Evolutionary conservation across 1,140 invertebrate genomes (phyloP).

Genomic region (Mylabris phalerata): DNA sequence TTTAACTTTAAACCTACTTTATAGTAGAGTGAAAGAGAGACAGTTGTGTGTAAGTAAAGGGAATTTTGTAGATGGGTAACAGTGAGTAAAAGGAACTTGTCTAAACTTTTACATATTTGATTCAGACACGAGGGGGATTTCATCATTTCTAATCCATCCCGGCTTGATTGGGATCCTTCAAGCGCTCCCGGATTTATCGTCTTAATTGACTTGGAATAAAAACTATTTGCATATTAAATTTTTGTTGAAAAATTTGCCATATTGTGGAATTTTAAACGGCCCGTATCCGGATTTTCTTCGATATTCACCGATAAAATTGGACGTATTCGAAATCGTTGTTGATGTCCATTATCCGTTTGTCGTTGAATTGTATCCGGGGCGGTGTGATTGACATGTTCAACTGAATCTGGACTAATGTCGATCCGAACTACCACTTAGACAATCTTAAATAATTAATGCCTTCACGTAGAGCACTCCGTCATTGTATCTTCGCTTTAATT

Average conservation of each 20-base stretch:
- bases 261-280: too few species aligned
- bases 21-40: background rate
- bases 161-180: constrained; percentile 10
- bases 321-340: too few species aligned
- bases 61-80: constrained; percentile 13
- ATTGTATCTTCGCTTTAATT: too few species aligned
- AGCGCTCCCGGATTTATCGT: background rate
- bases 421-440: too few species aligned
- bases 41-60: constrained; percentile 14
- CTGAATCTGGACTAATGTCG: constrained; percentile 14
- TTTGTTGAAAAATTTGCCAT: background rate
- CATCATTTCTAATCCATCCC: constrained; percentile 11
- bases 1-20: constrained; percentile 35
- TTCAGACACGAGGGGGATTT: constrained; percentile 20
- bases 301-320: too few species aligned
- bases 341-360: too few species aligned
- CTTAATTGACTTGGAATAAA: background rate
- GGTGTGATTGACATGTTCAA: constrained; percentile 20
- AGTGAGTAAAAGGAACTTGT: constrained; percentile 20
- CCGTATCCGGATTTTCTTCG: too few species aligned
- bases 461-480: too few species aligned
- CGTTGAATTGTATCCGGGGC: background rate
- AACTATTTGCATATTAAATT: background rate
- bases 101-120: constrained; percentile 36
- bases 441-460: too few species aligned